Evolutionary conservation across 2,113 vertebrate genomes (phyloP).

Genomic region (Phocoena phocoena): DNA sequence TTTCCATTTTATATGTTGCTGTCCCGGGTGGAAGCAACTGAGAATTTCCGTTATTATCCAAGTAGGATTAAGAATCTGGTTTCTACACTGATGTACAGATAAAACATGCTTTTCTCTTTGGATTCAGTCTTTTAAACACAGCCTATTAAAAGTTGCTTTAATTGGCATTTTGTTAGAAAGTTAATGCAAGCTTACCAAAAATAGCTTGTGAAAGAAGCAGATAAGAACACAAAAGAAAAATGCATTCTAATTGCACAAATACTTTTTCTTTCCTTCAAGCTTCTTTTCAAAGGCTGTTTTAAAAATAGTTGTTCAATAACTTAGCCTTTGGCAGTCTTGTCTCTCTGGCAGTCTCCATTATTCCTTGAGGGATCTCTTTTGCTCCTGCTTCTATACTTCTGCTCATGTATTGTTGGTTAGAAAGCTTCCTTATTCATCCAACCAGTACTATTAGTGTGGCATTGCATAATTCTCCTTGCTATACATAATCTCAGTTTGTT

Average conservation of each 20-base stretch:
- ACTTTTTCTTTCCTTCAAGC: conserved; percentile 9
- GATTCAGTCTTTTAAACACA: conserved; percentile 51
- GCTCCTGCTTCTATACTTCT: neutral
- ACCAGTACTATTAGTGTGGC: neutral
- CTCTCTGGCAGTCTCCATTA: neutral
- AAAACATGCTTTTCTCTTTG: conserved; percentile 4
- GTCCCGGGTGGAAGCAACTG: neutral
- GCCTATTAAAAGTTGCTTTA: conserved; percentile 59
- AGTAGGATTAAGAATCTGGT: conserved; percentile 10
- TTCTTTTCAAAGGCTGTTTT: conserved; percentile 31
- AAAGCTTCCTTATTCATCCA: neutral
- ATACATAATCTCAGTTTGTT: neutral
- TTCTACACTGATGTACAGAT: neutral
- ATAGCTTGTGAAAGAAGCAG: conserved; percentile 58
- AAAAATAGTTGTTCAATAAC: neutral
- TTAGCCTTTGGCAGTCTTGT: neutral
- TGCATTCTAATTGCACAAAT: conserved; percentile 29
- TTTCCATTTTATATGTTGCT: neutral
- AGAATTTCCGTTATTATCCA: conserved; percentile 13
- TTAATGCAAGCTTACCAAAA: conserved; percentile 68
- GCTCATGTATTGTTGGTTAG: neutral
- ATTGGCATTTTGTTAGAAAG: conserved; percentile 72
- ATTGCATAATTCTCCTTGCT: neutral
- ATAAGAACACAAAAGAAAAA: conserved; percentile 55
- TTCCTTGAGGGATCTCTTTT: neutral